Percentiles rank a stretch among this genome's conserved stretches.
These are phyloP conservation scores for Neoarius graeffei DNA, from an alignment of 2,113 vertebrate genomes.

Conservation along the genomic window DNA sequence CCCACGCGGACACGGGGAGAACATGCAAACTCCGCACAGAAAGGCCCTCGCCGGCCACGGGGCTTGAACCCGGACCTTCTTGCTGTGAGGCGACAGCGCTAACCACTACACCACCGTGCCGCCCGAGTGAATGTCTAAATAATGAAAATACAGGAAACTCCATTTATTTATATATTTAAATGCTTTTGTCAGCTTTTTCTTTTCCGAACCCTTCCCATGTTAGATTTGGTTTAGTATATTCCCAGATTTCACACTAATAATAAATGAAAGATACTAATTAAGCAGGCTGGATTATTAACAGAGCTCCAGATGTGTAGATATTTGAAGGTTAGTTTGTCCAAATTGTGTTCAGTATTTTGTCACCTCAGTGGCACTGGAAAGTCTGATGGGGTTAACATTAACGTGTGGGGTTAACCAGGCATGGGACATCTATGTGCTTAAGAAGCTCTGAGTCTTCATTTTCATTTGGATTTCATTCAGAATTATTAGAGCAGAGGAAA, in stretches of 20 bases:
- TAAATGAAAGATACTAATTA: background rate
- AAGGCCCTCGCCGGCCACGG: too few species aligned
- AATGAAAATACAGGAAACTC: background rate
- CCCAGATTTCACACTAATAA: background rate
- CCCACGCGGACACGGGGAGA: too few species aligned
- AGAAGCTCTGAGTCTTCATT: background rate
- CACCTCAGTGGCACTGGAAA: too few species aligned
- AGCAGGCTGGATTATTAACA: too few species aligned
- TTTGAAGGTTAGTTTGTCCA: too few species aligned
- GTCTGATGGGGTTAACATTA: background rate
- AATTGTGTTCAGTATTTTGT: too few species aligned
- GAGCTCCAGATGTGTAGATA: too few species aligned
- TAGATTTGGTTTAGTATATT: background rate
- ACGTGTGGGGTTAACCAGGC: background rate
- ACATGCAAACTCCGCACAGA: too few species aligned
- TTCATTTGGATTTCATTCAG: slow-evolving; percentile 43
- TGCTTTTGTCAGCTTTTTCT: background rate
- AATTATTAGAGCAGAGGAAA: slow-evolving; percentile 51
- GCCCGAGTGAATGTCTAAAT: background rate
- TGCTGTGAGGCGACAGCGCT: too few species aligned
- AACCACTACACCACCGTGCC: too few species aligned
- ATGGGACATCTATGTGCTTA: background rate
- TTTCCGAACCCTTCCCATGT: too few species aligned
- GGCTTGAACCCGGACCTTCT: too few species aligned
- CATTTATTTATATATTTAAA: background rate